A percentile compares a stretch with the other conserved stretches of the same genome.
Evolutionary conservation across 2,797 vertebrate species (phyloP).

Genomic region (Trichosurus vulpecula): DNA sequence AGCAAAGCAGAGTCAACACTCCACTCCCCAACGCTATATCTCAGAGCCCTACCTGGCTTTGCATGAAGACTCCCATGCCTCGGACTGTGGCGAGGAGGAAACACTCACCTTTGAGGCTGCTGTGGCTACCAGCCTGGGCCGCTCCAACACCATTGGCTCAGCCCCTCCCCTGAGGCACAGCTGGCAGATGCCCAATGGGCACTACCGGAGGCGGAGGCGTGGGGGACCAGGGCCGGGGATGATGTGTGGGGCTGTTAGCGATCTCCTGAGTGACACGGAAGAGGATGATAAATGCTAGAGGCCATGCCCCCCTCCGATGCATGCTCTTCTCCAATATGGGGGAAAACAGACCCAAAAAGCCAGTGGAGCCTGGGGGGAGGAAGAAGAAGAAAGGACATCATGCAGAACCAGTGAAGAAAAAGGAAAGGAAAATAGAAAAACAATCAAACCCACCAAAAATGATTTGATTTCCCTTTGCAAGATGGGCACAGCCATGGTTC

Average conservation of each 20-base stretch:
- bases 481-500: conserved; percentile 67
- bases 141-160: conserved; percentile 93
- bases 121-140: conserved; percentile 93
- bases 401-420: conserved; percentile 48
- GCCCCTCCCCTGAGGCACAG: conserved; percentile 95
- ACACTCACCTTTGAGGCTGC: conserved; percentile 98
- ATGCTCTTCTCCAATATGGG: conserved; percentile 84
- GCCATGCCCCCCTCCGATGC: conserved; percentile 82
- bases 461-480: conserved; percentile 66
- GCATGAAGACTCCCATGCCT: conserved; percentile 89
- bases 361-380: conserved; percentile 73
- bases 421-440: conserved; percentile 58
- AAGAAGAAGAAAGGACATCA: conserved; percentile 71
- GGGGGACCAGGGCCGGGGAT: conserved; percentile 86
- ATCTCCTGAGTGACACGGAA: conserved; percentile 96
- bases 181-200: conserved; percentile 98
- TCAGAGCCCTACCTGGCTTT: conserved; percentile 96
- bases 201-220: conserved; percentile 92
- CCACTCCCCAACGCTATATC: conserved; percentile 96
- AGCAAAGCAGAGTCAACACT: conserved; percentile 85
- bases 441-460: conserved; percentile 71
- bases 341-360: conserved; percentile 81
- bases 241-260: conserved; percentile 87
- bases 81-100: conserved; percentile 89
- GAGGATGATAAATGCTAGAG: conserved; percentile 97